Percentiles rank a stretch among this genome's conserved stretches.
These are phyloP conservation scores for Nephrotoma flavescens DNA, from an alignment of 2,888 invertebrate genomes.

Conservation along the genomic window DNA sequence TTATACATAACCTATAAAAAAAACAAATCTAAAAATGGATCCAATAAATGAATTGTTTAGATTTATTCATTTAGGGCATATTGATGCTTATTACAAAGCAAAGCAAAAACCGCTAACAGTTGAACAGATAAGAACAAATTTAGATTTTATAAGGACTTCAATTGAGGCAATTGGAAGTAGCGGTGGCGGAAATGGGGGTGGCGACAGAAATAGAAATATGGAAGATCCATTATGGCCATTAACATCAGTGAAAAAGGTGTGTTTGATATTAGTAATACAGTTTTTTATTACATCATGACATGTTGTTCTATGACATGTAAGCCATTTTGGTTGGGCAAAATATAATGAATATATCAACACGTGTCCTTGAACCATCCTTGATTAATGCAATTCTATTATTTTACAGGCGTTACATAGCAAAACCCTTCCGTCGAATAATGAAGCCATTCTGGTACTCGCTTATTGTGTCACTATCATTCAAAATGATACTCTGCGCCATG, in stretches of 20 bases:
- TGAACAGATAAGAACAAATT: neutral
- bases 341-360: neutral
- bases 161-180: neutral
- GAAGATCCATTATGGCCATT: slow-evolving; percentile 1
- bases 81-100: neutral
- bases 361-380: neutral
- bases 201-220: neutral
- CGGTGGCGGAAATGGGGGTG: neutral
- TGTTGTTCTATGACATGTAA: neutral
- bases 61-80: neutral
- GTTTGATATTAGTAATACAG: neutral
- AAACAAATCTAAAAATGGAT: neutral
- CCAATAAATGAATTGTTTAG: neutral
- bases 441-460: neutral
- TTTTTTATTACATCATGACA: neutral
- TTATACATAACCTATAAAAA: neutral
- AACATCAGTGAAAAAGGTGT: neutral
- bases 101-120: neutral
- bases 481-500: neutral
- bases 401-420: neutral
- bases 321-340: neutral
- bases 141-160: neutral
- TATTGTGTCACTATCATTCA: neutral
- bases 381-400: neutral
- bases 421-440: neutral